Evolutionary conservation across 2,113 vertebrate genomes (phyloP), one percentile per base, ranked within the genome.

Genomic region (Psittacara wagleri): DNA sequence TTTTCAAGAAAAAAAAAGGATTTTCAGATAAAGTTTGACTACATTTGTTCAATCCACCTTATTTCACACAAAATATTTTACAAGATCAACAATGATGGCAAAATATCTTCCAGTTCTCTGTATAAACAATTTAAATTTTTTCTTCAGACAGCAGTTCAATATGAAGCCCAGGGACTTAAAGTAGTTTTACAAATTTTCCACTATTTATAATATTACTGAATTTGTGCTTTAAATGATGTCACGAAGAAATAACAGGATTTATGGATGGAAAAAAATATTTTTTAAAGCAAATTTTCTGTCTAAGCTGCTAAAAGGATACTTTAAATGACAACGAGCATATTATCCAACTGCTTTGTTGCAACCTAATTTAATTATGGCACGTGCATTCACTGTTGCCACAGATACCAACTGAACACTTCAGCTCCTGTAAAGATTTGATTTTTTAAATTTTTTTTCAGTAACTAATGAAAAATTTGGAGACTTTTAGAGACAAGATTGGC

Each of bases 101-200:
- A 90, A 91, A 63, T 66, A 59, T 59, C 35, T 83, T 67, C 0
- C 5, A 84, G 44, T 44, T 86, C 35, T 64, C 22, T 41, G 7
- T 72, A 46, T 39, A 83, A 90, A 61, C 13, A 72, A 43, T 19
- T 31, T 67, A 49, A 78, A 13, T 49, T 85, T 92, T 90, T 93
- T 61, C n/a, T 91, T 89, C 51, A 84, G 70, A 64, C 24, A 89
- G 16, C 20, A 75, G 13, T 49, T 68, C 62, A 79, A 41, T 15
- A 16, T 52, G 49, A 80, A 73, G 61, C 48, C 37, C 54, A 86
- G 35, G 31, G 29, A 29, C 52, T 75, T 78, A 57, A 64, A 85
- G 33, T 69, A 63, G 66, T 88, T 92, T 94, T 87, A 51, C 44
- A 90, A 87, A 59, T 86, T 89, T 90, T 95, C 88, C 61, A 77